These are phyloP conservation scores for Ectropis crepuscularia DNA, from an alignment of 2,888 invertebrate genomes.

Conservation along the genomic window DNA sequence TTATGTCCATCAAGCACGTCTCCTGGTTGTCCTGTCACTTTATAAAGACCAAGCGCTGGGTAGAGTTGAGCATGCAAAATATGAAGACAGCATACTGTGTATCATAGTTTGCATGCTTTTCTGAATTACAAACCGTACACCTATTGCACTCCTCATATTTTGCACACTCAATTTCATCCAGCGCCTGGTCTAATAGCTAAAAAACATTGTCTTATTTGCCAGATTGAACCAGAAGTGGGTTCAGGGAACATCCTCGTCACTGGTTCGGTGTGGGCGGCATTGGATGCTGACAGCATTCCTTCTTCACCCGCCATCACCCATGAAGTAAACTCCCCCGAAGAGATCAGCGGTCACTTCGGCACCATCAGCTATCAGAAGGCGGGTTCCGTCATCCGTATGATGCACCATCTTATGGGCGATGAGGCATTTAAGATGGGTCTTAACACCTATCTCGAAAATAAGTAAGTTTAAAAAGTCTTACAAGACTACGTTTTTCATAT, in stretches of 20 bases:
- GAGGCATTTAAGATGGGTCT: constrained; percentile 60
- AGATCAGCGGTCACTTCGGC: constrained; percentile 87
- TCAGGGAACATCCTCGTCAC: constrained; percentile 86
- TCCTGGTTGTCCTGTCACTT: too few species aligned
- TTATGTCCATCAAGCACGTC: too few species aligned
- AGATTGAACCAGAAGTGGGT: constrained; percentile 87
- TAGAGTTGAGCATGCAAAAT: too few species aligned
- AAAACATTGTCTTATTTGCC: constrained; percentile 9
- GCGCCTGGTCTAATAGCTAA: not conserved
- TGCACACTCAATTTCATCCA: too few species aligned
- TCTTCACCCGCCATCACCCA: constrained; percentile 84
- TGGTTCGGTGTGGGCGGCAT: constrained; percentile 87
- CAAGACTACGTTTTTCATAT: too few species aligned
- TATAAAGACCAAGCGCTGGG: too few species aligned
- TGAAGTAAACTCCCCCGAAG: constrained; percentile 83
- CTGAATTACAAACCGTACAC: too few species aligned
- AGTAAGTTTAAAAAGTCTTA: constrained; percentile 70
- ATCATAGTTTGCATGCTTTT: too few species aligned
- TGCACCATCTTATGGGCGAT: constrained; percentile 75
- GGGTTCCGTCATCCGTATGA: constrained; percentile 78
- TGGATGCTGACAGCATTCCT: constrained; percentile 83
- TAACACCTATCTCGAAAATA: constrained; percentile 66
- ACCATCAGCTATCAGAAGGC: constrained; percentile 89
- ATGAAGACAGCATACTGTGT: too few species aligned
- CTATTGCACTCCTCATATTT: too few species aligned